Evolutionary conservation across 2,888 invertebrate genomes (phyloP).

Genomic region (Megastigmus dorsalis): DNA sequence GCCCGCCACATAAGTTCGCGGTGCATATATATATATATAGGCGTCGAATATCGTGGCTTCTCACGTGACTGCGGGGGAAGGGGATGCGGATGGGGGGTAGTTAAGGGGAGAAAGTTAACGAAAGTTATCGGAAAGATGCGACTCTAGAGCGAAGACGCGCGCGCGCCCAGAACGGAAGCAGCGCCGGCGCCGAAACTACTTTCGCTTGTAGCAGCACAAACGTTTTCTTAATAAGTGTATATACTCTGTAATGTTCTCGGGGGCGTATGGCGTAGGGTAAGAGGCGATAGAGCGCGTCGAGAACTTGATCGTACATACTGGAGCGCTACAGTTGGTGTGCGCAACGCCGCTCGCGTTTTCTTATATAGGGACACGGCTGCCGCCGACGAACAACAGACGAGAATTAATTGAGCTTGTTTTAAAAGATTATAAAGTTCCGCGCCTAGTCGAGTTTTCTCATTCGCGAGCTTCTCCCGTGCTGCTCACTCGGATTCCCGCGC

Average conservation of each 20-base stretch:
- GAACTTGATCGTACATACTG: slow-evolving; percentile 32
- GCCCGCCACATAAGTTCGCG: background rate
- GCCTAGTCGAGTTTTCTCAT: too few species aligned
- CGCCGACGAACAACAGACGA: slow-evolving; percentile 1
- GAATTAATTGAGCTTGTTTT: slow-evolving; percentile 44
- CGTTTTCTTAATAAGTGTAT: slow-evolving; percentile 50
- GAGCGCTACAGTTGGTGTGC: background rate
- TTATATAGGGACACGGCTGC: too few species aligned
- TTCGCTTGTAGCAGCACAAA: slow-evolving; percentile 32
- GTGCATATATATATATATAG: background rate
- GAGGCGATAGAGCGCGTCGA: slow-evolving; percentile 39
- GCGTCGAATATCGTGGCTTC: slow-evolving; percentile 36
- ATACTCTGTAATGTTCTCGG: slow-evolving; percentile 3
- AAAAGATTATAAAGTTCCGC: slow-evolving; percentile 30
- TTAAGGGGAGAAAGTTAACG: too few species aligned
- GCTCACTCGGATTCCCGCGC: too few species aligned
- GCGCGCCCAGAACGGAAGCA: background rate
- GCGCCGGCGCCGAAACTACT: background rate
- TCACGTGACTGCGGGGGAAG: slow-evolving; percentile 23
- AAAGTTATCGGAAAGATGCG: slow-evolving; percentile 50
- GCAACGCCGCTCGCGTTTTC: too few species aligned
- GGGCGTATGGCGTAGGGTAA: background rate
- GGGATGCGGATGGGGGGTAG: too few species aligned
- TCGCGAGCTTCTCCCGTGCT: too few species aligned
- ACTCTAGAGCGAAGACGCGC: background rate